Evolutionary conservation across 1,140 invertebrate species (phyloP), one percentile per base, ranked within the genome.

Genomic region (Scaptomyza pallida): DNA sequence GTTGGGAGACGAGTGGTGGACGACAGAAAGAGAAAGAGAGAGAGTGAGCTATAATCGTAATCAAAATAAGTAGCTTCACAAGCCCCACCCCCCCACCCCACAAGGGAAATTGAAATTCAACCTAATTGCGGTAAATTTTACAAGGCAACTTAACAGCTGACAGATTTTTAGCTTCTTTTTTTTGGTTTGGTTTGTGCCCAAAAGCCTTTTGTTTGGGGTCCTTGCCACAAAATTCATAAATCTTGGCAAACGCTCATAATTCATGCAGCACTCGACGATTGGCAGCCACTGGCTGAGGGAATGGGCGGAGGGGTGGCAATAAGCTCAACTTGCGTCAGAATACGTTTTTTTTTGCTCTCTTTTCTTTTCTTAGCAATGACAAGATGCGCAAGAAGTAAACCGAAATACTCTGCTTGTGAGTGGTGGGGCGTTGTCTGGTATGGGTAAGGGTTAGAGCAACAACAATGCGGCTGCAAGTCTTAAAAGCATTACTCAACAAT

Each of bases 101-200:
- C 41, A 48, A 61, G 44, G 57, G 60, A 88, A 81, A 86, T 86
- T 86, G 82, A 86, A 86, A 88, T 86, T 72, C 78, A 86, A 86
- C 82, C 82, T 86, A 86, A 86, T 86, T 86, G 82, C 83, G 67
- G 67, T 52, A 88, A 86, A 86, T 86, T 86, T 30, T 88, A 88
- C 80, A 86, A 82, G 71, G 80, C 73, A 81, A 86, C 73, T 81
- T 78, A 88, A 78, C 82, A 86, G 82, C 74, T 88, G 82, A 86
- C 82, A 88, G 82, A 86, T 86, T 86, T 74, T 23, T 8, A 16
- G 21, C 12, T 13, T 61, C 72, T 33, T 56, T 57, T 76, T 69
- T 51, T 13, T 51, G 33, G 48, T 30, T 35, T 37, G 50, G 21
- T 35, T 21, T 37, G 30, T 23, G 43, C 26, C 30, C 30, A 21